A percentile compares a stretch with the other conserved stretches of the same genome.
Evolutionary conservation across 2,797 vertebrate species (phyloP).

Genomic region (Centropyge bicolor): DNA sequence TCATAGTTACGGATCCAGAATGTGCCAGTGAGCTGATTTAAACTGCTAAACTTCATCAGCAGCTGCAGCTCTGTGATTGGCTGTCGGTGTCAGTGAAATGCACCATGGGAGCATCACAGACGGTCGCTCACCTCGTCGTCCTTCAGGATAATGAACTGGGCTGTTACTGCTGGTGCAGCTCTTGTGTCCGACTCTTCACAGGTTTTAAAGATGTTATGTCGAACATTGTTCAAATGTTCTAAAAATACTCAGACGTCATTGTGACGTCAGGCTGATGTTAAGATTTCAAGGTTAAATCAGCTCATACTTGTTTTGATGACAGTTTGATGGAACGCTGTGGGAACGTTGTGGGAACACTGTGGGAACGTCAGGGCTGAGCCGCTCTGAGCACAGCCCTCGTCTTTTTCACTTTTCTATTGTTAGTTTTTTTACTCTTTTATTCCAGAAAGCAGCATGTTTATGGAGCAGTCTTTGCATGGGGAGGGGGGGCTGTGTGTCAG

Average conservation of each 20-base stretch:
- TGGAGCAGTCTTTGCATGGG: constrained; percentile 71
- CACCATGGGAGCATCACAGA: background rate
- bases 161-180: no score
- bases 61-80: background rate
- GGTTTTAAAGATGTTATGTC: no score
- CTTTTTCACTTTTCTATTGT: constrained; percentile 64
- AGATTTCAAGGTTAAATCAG: background rate
- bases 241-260: no score
- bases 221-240: no score
- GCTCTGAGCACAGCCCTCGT: constrained; percentile 46
- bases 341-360: background rate
- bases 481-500: background rate
- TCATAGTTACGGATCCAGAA: background rate
- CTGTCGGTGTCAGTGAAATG: background rate
- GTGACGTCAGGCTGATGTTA: background rate
- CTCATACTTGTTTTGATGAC: background rate
- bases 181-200: no score
- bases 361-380: constrained; percentile 10
- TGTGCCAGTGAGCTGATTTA: no score
- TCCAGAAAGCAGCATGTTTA: constrained; percentile 69
- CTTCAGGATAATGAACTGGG: no score
- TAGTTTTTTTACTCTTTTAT: constrained; percentile 67
- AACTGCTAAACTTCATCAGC: no score
- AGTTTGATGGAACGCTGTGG: no score
- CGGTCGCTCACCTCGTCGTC: no score